Percentiles rank a stretch among this genome's conserved stretches.
These are phyloP conservation scores for Zapornia atra DNA, from an alignment of 2,113 vertebrate genomes.

Conservation along the genomic window DNA sequence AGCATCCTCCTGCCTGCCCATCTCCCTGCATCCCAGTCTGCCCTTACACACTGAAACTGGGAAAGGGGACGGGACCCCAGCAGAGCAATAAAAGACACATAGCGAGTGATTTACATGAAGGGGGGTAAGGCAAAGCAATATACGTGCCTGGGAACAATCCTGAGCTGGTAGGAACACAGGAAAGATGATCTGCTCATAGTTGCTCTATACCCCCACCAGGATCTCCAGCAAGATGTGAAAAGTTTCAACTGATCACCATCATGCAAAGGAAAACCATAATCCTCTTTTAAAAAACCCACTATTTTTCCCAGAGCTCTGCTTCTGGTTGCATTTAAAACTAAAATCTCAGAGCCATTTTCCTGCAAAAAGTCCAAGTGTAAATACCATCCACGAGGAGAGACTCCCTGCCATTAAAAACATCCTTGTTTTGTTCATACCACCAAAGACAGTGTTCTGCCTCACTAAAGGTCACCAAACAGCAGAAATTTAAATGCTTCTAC, in stretches of 20 bases:
- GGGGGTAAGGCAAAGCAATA: background rate
- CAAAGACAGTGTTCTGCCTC: background rate
- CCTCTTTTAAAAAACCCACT: too few relatives aligned
- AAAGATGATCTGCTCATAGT: background rate
- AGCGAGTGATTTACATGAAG: background rate
- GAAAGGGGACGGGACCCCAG: background rate
- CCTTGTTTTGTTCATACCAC: background rate
- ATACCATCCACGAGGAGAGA: background rate
- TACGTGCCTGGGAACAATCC: accelerated
- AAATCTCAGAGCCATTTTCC: background rate
- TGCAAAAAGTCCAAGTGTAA: background rate
- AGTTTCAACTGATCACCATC: background rate
- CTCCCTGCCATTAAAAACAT: background rate
- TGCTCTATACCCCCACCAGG: background rate
- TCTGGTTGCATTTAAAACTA: background rate
- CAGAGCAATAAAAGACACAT: background rate
- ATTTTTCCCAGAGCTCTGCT: background rate
- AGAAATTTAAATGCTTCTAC: background rate
- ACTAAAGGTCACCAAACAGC: constrained; percentile 10
- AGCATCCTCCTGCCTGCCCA: background rate
- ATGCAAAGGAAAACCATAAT: background rate
- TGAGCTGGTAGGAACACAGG: background rate
- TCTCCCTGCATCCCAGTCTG: background rate
- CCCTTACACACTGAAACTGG: accelerated
- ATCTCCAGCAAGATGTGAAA: background rate